Conservation (phyloP, 2,888 invertebrate species). For the Eustalomyia histrio region DNA sequence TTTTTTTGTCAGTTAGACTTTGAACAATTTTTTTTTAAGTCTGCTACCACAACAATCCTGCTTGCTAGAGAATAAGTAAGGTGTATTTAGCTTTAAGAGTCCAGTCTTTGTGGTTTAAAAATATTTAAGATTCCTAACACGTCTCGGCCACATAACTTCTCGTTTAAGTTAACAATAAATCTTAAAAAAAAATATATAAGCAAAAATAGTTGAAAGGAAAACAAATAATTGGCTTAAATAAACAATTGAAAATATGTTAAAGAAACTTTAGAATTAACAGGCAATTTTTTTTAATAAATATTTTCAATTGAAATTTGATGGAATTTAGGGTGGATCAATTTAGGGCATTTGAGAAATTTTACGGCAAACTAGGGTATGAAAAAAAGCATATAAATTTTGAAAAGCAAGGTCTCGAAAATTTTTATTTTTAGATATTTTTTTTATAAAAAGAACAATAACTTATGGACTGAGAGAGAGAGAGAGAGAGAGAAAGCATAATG, state of each 20-base stretch:
- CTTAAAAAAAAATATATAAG: constrained; percentile 15
- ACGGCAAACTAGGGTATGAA: too few species aligned
- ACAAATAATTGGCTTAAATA: constrained; percentile 28
- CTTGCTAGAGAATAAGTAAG: neutral
- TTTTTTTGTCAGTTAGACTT: neutral
- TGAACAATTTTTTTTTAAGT: constrained; percentile 4
- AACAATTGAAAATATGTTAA: constrained; percentile 19
- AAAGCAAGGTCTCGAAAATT: too few species aligned
- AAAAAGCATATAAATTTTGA: too few species aligned
- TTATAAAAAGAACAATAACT: too few species aligned
- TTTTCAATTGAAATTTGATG: too few species aligned
- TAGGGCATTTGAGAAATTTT: too few species aligned
- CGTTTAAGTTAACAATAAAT: constrained; percentile 33
- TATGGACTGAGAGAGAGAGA: too few species aligned
- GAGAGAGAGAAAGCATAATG: too few species aligned
- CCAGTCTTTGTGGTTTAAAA: constrained; percentile 13
- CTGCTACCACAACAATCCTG: constrained; percentile 2
- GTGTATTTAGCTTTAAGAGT: neutral
- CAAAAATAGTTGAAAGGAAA: neutral
- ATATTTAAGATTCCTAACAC: constrained; percentile 25
- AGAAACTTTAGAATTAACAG: neutral
- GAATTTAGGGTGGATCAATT: too few species aligned
- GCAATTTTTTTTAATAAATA: neutral
- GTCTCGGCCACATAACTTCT: constrained; percentile 26
- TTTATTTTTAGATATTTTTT: too few species aligned